phyloP scores from a whole-genome alignment of 2,113 vertebrate genomes.

The Columba livia region DNA sequence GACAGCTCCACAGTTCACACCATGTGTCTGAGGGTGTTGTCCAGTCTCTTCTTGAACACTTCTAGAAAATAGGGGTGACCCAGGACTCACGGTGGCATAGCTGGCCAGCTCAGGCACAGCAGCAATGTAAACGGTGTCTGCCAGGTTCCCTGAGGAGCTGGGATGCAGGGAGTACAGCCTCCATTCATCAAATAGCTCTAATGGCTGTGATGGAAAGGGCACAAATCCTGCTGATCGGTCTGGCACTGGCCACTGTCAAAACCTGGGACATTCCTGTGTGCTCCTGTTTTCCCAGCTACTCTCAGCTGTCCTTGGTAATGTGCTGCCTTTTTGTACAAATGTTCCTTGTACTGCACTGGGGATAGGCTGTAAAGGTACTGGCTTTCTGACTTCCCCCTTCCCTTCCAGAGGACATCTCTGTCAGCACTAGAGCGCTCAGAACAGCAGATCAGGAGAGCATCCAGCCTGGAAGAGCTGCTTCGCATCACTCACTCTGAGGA shows the following conservation, averaged over 20 bases:
- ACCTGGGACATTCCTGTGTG: background rate
- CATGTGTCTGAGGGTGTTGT: too few species aligned
- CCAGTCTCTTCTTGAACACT: too few species aligned
- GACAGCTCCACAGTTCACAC: too few species aligned
- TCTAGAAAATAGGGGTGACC: background rate
- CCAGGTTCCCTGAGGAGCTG: background rate
- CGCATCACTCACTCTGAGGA: slow-evolving; percentile 89
- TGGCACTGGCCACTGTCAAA: background rate
- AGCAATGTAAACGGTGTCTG: rapidly evolving
- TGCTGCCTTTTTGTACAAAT: background rate
- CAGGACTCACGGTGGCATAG: rapidly evolving
- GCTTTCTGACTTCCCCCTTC: background rate
- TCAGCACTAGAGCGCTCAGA: slow-evolving; percentile 85
- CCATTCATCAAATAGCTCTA: background rate
- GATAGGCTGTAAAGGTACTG: background rate
- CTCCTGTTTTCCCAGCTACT: background rate
- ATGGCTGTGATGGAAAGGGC: background rate
- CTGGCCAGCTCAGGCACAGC: background rate
- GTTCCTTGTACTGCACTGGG: background rate
- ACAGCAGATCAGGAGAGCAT: slow-evolving; percentile 84
- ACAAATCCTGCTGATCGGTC: background rate
- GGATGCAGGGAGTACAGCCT: background rate
- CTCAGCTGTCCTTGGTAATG: background rate
- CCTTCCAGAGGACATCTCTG: slow-evolving; percentile 62
- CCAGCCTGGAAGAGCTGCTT: slow-evolving; percentile 91